Evolutionary conservation across 2,888 invertebrate genomes (phyloP).

Genomic region (Anoplius nigerrimus): DNA sequence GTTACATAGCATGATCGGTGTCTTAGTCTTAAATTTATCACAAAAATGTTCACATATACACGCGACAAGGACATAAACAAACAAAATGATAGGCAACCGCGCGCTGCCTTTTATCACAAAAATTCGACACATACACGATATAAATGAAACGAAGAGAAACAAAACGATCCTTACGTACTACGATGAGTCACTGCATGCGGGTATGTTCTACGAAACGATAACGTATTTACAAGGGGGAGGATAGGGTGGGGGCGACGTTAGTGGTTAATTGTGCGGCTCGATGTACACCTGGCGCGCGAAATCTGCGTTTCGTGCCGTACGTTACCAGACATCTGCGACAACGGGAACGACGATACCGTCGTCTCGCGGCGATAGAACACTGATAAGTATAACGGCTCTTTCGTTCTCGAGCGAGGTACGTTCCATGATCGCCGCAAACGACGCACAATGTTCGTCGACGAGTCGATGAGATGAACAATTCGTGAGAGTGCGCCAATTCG

Average conservation of each 20-base stretch:
- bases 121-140: background rate
- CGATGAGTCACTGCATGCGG: background rate
- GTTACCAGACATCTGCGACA: too few relatives aligned
- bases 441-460: too few relatives aligned
- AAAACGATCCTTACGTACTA: too few relatives aligned
- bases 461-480: too few relatives aligned
- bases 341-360: too few relatives aligned
- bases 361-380: background rate
- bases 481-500: too few relatives aligned
- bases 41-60: constrained; percentile 2
- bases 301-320: too few relatives aligned
- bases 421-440: background rate
- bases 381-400: background rate
- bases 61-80: background rate
- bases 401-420: background rate
- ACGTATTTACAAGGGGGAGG: background rate
- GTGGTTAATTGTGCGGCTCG: too few relatives aligned
- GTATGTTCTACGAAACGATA: background rate
- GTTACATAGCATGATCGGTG: background rate
- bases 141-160: background rate
- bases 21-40: constrained; percentile 7
- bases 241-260: background rate
- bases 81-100: background rate
- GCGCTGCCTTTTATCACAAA: background rate
- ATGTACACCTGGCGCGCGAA: too few relatives aligned